Conservation (phyloP, 2,797 vertebrate genomes). For the Cryptoblepharus egeriae region DNA sequence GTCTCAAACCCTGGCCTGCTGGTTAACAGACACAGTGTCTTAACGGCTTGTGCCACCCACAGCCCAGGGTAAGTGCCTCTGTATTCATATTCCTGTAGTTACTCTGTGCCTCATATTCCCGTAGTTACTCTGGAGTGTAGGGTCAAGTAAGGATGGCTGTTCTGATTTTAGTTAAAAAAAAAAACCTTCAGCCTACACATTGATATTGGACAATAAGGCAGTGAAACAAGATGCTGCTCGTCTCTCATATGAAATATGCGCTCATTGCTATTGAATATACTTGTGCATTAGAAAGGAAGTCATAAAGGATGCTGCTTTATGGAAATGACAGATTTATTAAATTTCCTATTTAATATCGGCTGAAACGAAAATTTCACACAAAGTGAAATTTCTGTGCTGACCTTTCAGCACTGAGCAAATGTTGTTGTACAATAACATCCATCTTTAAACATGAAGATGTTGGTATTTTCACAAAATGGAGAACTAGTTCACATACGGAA, state of each 20-base stretch:
- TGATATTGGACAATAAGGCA: neutral
- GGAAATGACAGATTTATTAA: neutral
- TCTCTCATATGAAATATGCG: neutral
- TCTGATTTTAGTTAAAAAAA: neutral
- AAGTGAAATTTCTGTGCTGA: neutral
- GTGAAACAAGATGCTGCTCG: neutral
- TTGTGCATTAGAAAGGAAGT: neutral
- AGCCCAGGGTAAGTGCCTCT: too few species aligned
- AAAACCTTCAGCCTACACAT: neutral
- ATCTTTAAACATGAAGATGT: too few species aligned
- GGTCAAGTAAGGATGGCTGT: neutral
- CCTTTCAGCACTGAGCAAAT: too few species aligned
- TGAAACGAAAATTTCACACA: neutral
- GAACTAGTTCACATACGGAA: too few species aligned
- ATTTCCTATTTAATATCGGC: neutral
- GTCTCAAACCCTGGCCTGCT: too few species aligned
- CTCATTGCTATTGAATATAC: neutral
- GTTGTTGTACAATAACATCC: too few species aligned
- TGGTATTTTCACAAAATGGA: too few species aligned
- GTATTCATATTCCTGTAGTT: too few species aligned
- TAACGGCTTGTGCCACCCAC: too few species aligned
- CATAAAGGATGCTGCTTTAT: neutral
- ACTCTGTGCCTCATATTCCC: too few species aligned
- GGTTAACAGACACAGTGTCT: too few species aligned
- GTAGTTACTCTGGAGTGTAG: too few species aligned